Percentiles rank a stretch among this genome's conserved stretches.
These are phyloP conservation scores for Hydrotaea cyrtoneurina DNA, from an alignment of 2,888 invertebrate species.

Conservation along the genomic window DNA sequence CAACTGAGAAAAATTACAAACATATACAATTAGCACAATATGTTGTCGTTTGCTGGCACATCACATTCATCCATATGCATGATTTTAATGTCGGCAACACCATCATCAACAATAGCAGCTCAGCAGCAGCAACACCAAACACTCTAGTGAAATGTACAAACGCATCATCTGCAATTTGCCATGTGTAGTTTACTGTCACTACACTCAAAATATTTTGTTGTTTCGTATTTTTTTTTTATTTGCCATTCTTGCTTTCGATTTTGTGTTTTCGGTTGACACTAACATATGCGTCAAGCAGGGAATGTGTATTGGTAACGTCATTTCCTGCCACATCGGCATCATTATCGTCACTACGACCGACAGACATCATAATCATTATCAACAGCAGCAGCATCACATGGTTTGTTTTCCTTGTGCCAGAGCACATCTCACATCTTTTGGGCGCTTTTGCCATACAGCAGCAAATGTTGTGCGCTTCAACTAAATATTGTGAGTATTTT, in stretches of 20 bases:
- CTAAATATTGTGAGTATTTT: neutral
- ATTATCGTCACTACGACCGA: conserved; percentile 8
- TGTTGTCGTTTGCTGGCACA: conserved; percentile 60
- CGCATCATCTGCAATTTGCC: conserved; percentile 64
- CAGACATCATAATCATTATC: neutral
- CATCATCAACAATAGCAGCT: neutral
- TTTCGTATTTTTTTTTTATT: conserved; percentile 19
- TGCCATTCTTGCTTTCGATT: conserved; percentile 17
- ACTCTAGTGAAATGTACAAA: neutral
- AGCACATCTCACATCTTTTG: neutral
- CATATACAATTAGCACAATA: conserved; percentile 67
- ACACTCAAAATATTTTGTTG: conserved; percentile 39
- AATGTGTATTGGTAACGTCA: conserved; percentile 54
- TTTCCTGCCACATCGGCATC: conserved; percentile 57
- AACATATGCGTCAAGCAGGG: conserved; percentile 35
- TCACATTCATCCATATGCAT: conserved; percentile 61
- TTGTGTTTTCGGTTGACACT: conserved; percentile 49
- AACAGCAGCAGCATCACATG: conserved; percentile 3
- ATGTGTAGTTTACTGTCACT: conserved; percentile 63
- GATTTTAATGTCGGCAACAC: conserved; percentile 25
- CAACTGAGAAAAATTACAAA: conserved; percentile 36
- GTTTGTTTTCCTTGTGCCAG: neutral
- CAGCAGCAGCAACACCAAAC: neutral
- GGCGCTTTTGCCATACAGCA: neutral
- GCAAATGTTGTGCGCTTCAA: neutral